phyloP scores from a whole-genome alignment of 1,140 invertebrate species.

The Dendrolimus punctatus region DNA sequence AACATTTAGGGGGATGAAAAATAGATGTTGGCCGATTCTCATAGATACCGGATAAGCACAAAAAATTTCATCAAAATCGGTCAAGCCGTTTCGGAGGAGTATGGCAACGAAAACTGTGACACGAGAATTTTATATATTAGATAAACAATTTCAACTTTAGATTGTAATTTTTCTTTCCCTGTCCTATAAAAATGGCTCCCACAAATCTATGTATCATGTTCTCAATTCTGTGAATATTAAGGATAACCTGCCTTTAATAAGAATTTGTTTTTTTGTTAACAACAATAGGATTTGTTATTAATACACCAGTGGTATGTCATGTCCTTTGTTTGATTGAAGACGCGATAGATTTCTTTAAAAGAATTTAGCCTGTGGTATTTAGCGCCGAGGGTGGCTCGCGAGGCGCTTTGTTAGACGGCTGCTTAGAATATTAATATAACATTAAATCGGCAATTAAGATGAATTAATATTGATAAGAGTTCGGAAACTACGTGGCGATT shows the following conservation, averaged over 20 bases:
- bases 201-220: no score
- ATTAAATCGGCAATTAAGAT: constrained; percentile 67
- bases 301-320: constrained; percentile 29
- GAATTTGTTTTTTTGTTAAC: constrained; percentile 34
- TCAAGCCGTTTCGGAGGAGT: no score
- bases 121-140: no score
- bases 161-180: no score
- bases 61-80: no score
- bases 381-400: constrained; percentile 55
- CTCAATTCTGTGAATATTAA: no score
- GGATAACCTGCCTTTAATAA: constrained; percentile 3
- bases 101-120: no score
- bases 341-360: constrained; percentile 38
- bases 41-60: no score
- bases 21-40: no score
- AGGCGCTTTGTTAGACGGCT: constrained; percentile 45
- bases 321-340: constrained; percentile 57
- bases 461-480: constrained; percentile 60
- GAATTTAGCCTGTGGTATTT: constrained; percentile 49
- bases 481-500: constrained; percentile 44
- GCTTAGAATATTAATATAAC: constrained; percentile 59
- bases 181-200: no score
- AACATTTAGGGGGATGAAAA: no score
- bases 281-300: constrained; percentile 43
- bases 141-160: no score